Evolutionary conservation across 2,797 vertebrate genomes (phyloP), one percentile per base, ranked within the genome.

Genomic region (Discoglossus pictus): DNA sequence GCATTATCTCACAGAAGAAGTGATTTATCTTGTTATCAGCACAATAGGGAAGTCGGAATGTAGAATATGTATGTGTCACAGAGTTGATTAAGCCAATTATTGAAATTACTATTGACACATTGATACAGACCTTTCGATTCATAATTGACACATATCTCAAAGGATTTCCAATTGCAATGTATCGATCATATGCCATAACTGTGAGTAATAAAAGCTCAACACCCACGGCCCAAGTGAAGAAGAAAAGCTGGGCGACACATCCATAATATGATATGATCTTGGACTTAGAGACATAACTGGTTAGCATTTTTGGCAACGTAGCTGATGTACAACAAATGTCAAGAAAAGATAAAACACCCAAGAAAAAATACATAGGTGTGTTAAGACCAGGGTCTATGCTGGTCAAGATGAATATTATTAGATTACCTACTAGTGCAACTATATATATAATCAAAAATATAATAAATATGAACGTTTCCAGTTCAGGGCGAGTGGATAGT

Each of bases 1-100:
- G 71, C 7, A 76, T 77, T 17, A 81, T 82, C 47, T 83, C 78
- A n/a, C 77, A 83, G 64, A 80, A 83, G 53, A 80, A 83, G 25
- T 81, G 76, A 35, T 79, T 65, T 8, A 78, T 72, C 13, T 21
- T 64, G 9, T 80, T 82, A 2, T 76, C 73, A 2, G 75, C 75
- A 53, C 79, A 81, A 47, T 80, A 82, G 6, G 53, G 73, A 17
- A 82, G 18, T 16, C 52, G 48, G 23, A 82, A 59, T 21, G 74
- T 79, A 16, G 77, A 73, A 21, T 74, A 74, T 11, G 78, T 80
- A 70, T 80, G 76, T 1, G 78, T 59, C 54, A 72, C 71, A 7
- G 80, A 78, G 40, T 78, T 80, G 23, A 52, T 47, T 16, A 69
- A 21, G 1, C 75, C 65, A 16, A 74, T 60, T 11, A 18, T 10